Conservation (phyloP, 2,888 invertebrate species). For the Sarcophaga subvicina region DNA sequence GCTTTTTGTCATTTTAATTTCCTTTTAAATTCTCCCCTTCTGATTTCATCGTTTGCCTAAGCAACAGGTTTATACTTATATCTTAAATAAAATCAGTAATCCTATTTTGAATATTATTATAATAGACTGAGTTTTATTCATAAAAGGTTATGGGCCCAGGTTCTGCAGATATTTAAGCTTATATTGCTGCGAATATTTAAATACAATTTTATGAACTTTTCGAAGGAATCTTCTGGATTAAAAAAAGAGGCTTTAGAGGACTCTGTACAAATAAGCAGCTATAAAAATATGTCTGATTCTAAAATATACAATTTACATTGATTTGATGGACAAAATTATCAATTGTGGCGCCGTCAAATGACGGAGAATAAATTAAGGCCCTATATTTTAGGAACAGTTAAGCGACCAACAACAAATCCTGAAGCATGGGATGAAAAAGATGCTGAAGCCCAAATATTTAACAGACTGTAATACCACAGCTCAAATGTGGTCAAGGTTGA, state of each 20-base stretch:
- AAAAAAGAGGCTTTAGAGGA: neutral
- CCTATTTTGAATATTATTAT: too few species aligned
- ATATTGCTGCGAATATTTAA: neutral
- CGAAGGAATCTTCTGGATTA: neutral
- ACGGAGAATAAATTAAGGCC: constrained; percentile 64
- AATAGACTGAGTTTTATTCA: too few species aligned
- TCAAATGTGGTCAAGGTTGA: constrained; percentile 65
- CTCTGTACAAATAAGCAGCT: neutral
- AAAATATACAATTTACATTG: constrained; percentile 36
- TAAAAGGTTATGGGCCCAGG: neutral
- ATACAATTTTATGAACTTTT: neutral
- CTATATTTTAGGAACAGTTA: constrained; percentile 62
- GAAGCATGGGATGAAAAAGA: constrained; percentile 65
- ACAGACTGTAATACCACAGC: constrained; percentile 64
- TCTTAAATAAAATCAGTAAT: too few species aligned
- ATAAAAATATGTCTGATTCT: neutral
- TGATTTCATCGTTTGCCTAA: too few species aligned
- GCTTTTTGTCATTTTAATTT: too few species aligned
- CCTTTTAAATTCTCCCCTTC: too few species aligned
- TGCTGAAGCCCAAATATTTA: constrained; percentile 67
- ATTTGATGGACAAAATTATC: constrained; percentile 33
- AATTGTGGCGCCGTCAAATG: constrained; percentile 46
- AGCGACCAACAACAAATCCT: constrained; percentile 37
- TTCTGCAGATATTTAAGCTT: neutral
- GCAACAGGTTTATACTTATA: too few species aligned